These are phyloP conservation scores for Atta cephalotes DNA, from an alignment of 1,140 invertebrate species.

Conservation along the genomic window DNA sequence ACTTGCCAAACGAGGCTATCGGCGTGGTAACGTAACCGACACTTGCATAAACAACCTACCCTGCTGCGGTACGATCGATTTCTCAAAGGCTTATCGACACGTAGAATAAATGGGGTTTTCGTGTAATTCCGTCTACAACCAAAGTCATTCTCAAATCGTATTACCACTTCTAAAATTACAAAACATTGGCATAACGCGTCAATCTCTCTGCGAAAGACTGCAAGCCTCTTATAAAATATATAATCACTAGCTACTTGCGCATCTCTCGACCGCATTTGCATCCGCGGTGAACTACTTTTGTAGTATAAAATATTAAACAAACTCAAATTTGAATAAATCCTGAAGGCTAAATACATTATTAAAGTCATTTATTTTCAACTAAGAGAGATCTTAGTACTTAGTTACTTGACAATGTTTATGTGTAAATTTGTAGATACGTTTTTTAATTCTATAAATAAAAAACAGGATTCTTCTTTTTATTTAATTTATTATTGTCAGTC, in stretches of 20 bases:
- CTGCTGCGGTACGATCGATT: constrained; percentile 63
- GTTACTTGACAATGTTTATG: no score
- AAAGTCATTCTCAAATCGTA: constrained; percentile 60
- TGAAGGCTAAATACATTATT: background rate
- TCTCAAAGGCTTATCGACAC: constrained; percentile 63
- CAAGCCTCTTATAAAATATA: constrained; percentile 14
- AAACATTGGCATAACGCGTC: constrained; percentile 3
- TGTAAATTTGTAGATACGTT: no score
- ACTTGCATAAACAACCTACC: constrained; percentile 70
- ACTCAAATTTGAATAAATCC: background rate
- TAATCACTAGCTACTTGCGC: constrained; percentile 27
- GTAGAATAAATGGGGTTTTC: constrained; percentile 62
- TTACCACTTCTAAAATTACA: constrained; percentile 25
- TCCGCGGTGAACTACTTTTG: background rate
- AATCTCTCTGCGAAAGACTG: background rate
- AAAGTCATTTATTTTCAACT: background rate
- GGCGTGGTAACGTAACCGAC: constrained; percentile 70
- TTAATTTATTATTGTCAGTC: no score
- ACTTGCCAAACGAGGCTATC: constrained; percentile 69
- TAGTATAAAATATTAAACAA: background rate
- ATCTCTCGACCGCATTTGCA: background rate
- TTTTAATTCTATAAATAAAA: no score
- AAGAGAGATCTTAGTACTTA: no score
- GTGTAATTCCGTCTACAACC: constrained; percentile 58
- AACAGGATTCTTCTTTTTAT: no score